These are phyloP conservation scores for Puma concolor DNA, from an alignment of 2,113 vertebrate species.

Conservation along the genomic window DNA sequence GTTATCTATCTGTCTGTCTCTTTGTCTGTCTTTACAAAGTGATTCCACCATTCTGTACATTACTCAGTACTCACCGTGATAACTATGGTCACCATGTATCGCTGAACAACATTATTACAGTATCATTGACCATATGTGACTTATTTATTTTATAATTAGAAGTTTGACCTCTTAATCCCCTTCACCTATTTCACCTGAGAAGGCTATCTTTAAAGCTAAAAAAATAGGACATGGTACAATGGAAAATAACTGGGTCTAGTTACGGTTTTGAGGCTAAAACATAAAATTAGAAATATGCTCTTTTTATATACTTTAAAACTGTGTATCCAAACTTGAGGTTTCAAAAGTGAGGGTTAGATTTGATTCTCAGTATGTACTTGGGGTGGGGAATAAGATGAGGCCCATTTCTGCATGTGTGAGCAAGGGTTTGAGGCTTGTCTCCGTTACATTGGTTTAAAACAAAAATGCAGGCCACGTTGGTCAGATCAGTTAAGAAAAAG, in stretches of 20 bases:
- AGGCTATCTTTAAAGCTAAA: slow-evolving; percentile 44
- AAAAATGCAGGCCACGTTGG: not conserved
- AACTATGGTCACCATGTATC: not conserved
- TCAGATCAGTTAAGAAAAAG: not conserved
- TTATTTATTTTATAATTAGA: not conserved
- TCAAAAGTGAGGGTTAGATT: slow-evolving; percentile 29
- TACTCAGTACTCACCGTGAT: not conserved
- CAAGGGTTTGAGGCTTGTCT: not conserved
- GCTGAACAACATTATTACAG: not conserved
- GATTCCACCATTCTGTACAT: not conserved
- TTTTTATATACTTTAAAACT: slow-evolving; percentile 40
- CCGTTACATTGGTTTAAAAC: not conserved
- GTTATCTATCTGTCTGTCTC: too few relatives aligned
- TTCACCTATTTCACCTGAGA: not conserved
- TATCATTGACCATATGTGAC: not conserved
- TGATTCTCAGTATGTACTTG: not conserved
- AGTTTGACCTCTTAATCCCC: not conserved
- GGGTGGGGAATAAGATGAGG: not conserved
- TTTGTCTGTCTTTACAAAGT: not conserved
- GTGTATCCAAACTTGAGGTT: not conserved
- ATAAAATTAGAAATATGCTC: slow-evolving; percentile 16
- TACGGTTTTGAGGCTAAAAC: slow-evolving; percentile 13
- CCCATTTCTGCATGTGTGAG: not conserved
- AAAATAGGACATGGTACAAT: not conserved
- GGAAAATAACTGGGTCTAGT: slow-evolving; percentile 28